These are phyloP conservation scores for Tetrax tetrax DNA, from an alignment of 2,113 vertebrate genomes.

Conservation along the genomic window DNA sequence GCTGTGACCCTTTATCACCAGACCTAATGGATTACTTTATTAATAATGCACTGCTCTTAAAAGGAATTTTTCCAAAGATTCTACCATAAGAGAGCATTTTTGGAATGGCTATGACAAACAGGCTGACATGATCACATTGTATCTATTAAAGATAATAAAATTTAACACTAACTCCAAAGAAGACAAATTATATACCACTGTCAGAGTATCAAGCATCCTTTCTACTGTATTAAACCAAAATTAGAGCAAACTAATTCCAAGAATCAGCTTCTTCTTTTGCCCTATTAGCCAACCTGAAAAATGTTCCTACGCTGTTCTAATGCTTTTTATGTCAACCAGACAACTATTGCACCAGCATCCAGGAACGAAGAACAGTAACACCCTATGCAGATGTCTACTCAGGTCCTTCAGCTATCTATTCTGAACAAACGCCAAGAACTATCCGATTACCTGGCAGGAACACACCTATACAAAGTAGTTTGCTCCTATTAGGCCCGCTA, in stretches of 20 bases:
- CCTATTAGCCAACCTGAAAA: neutral
- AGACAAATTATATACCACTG: constrained; percentile 11
- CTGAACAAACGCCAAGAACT: neutral
- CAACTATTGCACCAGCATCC: neutral
- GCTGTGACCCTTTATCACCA: constrained; percentile 79
- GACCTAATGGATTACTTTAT: constrained; percentile 86
- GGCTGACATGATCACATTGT: constrained; percentile 73
- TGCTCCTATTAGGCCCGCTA: neutral
- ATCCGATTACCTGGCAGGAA: neutral
- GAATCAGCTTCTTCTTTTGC: neutral
- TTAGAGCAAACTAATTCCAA: constrained; percentile 29
- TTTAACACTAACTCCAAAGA: constrained; percentile 65
- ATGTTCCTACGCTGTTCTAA: neutral
- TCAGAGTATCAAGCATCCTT: constrained; percentile 15
- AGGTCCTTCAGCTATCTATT: neutral
- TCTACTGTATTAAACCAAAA: constrained; percentile 52
- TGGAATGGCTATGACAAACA: constrained; percentile 75
- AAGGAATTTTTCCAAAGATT: constrained; percentile 77
- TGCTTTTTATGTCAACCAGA: neutral
- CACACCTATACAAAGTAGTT: neutral
- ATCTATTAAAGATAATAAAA: constrained; percentile 80
- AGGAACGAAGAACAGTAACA: neutral
- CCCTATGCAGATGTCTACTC: neutral
- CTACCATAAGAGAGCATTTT: constrained; percentile 78
- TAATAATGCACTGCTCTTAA: constrained; percentile 85